Conservation (phyloP, 2,797 vertebrate species). For the Pangasius djambal region DNA sequence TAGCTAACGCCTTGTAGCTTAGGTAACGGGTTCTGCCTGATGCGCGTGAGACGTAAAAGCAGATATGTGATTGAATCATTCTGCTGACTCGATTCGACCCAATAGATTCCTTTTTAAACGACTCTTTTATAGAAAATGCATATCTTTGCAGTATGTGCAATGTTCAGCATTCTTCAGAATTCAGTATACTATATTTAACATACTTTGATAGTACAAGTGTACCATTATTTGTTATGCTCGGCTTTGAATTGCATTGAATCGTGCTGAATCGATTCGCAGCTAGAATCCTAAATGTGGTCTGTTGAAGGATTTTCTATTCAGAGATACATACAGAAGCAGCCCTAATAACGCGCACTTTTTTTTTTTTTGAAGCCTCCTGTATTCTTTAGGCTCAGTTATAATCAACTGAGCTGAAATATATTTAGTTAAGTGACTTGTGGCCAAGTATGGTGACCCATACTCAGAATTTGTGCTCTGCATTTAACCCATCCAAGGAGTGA, state of each 20-base stretch:
- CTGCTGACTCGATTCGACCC: background rate
- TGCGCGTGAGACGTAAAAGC: conserved; percentile 6
- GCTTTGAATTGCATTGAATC: background rate
- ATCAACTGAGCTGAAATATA: background rate
- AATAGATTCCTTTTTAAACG: conserved; percentile 6
- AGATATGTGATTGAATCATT: background rate
- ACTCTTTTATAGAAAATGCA: background rate
- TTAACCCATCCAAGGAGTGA: too few species aligned
- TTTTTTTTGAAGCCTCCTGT: background rate
- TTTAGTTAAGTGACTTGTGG: background rate
- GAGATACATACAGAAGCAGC: too few species aligned
- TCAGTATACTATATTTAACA: background rate
- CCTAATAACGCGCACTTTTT: too few species aligned
- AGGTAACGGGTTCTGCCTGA: conserved; percentile 19
- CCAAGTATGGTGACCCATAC: too few species aligned
- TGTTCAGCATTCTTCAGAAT: background rate
- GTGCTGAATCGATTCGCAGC: background rate
- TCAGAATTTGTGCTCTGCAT: too few species aligned
- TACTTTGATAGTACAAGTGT: background rate
- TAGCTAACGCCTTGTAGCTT: conserved; percentile 2
- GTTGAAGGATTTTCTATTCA: background rate
- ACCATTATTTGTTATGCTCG: background rate
- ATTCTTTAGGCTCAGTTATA: background rate
- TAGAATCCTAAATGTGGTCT: background rate
- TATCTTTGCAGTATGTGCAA: too few species aligned